Evolutionary conservation across 1,140 invertebrate genomes (phyloP).

Genomic region (Propsilocerus akamusi): DNA sequence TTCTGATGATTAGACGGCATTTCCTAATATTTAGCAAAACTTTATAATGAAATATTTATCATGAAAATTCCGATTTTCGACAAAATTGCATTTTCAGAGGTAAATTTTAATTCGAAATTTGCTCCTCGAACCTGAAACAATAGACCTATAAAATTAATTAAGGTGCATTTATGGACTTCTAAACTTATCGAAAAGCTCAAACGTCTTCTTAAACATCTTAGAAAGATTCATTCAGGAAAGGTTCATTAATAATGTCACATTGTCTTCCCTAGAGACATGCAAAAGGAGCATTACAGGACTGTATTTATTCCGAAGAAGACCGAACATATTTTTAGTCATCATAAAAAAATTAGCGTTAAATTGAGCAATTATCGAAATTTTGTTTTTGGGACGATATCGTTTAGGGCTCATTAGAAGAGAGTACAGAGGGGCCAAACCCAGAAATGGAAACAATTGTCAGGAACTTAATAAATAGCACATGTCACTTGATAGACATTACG

Average conservation of each 20-base stretch:
- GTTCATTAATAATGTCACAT: not conserved
- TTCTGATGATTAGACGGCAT: too few relatives aligned
- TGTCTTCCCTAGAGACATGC: too few relatives aligned
- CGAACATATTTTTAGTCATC: too few relatives aligned
- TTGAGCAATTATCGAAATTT: constrained; percentile 3
- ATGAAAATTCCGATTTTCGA: too few relatives aligned
- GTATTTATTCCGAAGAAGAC: not conserved
- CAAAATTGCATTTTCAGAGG: too few relatives aligned
- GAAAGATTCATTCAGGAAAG: not conserved
- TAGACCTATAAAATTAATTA: too few relatives aligned
- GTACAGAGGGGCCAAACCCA: not conserved
- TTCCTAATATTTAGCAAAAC: too few relatives aligned
- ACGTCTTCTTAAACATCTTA: not conserved
- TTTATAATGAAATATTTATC: too few relatives aligned
- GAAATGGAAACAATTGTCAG: not conserved
- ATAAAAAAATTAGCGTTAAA: too few relatives aligned
- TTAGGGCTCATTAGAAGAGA: not conserved
- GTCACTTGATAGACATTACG: not conserved
- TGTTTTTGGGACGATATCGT: not conserved
- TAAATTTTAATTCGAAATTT: too few relatives aligned
- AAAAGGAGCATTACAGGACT: not conserved
- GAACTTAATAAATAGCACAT: constrained; percentile 2
- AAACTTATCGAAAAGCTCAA: not conserved
- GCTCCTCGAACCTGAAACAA: too few relatives aligned
- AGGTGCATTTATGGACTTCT: not conserved